Evolutionary conservation across 2,888 invertebrate species (phyloP), one percentile per base, ranked within the genome.

Genomic region (Thymelicus sylvestris): DNA sequence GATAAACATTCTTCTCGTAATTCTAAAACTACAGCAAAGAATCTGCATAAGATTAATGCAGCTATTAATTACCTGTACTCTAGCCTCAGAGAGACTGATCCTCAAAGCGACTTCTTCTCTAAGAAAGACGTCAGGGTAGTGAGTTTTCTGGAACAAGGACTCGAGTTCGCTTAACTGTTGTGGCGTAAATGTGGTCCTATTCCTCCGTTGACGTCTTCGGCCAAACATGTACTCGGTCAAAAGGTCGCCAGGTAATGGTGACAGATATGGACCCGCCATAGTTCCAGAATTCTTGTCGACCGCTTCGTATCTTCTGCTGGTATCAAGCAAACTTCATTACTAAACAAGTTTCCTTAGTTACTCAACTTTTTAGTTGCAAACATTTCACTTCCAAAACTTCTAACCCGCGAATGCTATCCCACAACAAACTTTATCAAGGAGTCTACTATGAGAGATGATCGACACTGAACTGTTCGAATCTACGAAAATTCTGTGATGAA

Each of bases 161-260:
- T 98, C 98, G 81, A 98, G 89, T 83, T 98, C 98, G 83, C 97
- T 97, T 63, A 98, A 94, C 90, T 98, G 98, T 86, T 98, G 98
- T 0, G 98, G 98, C 41, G 98, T 98, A 87, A 98, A 98, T 0
- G 98, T 98, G 8, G 98, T 98, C 47, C 98, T 95, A 89, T 98
- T 98, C 74, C 98, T 95, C 73, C 98, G 95, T 95, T 98, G 96
- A 78, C 98, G 95, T 74, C 98, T 95, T 77, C 98, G 95, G 10
- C 98, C 98, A 85, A 98, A 98, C 98, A 98, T 98, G 82, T 98
- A 98, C 87, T 98, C 98, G 15, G 98, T 97, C 63, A 98, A 94
- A n/a, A 98, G 94, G 90, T 98, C 98, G 39, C 97, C 97, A 47
- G 97, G 97, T 60, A 98, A 87, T 0, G 97, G 97, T 63, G 97